Base-by-base conservation (phyloP, 1,140 invertebrate species). In the Apis laboriosa region DNA sequence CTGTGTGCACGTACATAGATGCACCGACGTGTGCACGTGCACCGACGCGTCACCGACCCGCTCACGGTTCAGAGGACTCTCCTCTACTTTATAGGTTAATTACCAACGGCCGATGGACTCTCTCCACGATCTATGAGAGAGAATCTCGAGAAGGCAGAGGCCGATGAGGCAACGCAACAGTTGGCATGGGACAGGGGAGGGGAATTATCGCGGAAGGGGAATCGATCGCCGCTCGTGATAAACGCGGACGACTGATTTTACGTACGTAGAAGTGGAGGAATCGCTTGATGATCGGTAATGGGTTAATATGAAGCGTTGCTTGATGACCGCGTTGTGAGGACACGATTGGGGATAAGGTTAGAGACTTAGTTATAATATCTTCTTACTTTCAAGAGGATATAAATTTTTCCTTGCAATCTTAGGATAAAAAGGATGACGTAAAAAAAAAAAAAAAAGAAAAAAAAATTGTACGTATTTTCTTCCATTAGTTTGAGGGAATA, bases 61-160 rank as follows among this genome's bases (percentile, higher is more conserved):
- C 12, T 12, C 75, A 64, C 63, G 34, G 74, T 63, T n/a, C 61
- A 19, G 58, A 75, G 63, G 71, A 66, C 66, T 84, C 74, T 76
- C 82, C 75, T 85, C 80, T 74, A 70, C 60, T 84, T 87, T 87
- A 88, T 85, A 75, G 80, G 87, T 88, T 84, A 86, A 88, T 86
- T 86, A 88, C 77, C 77, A 75, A 76, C 71, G 80, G 56, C 67
- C 79, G 74, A 85, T 64, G 83, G 61, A 68, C 67, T 64, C 53
- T 61, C 21, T 19, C 86, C 83, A 88, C 86, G 85, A 88, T 88
- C 85, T 77, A 68, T 67, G 73, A 34, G 79, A 43, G 60, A 76
- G 76, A 77, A 85, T 88, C 87, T 85, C 43, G 43, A 80, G 60
- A 34, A 51, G 24, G 24, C 24, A 24, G 24, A 24, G 24, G 43